phyloP scores from a whole-genome alignment of 2,113 vertebrate genomes.

The Trematocara nigrifrons region DNA sequence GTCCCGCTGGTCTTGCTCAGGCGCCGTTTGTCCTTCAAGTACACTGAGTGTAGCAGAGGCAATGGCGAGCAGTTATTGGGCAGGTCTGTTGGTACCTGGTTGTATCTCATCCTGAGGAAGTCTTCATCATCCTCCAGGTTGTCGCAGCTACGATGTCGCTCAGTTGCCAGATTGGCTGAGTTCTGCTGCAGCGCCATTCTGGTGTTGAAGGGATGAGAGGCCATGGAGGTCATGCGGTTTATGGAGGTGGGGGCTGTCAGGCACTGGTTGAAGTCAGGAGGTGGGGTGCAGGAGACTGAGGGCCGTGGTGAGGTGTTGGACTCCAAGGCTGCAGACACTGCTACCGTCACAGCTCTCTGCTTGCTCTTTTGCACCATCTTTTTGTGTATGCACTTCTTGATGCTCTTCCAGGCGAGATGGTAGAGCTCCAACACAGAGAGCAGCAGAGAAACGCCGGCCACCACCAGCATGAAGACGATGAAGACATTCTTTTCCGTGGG shows the following conservation, averaged over 20 bases:
- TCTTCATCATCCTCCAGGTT: conserved; percentile 67
- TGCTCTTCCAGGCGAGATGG: conserved; percentile 87
- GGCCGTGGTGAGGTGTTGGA: conserved; percentile 35
- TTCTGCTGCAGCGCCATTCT: conserved; percentile 88
- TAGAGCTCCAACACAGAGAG: conserved; percentile 89
- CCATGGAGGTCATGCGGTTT: conserved; percentile 52
- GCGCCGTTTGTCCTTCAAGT: conserved; percentile 80
- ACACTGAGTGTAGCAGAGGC: conserved; percentile 63
- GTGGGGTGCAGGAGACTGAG: conserved; percentile 77
- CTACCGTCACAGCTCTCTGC: not conserved
- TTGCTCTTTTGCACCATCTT: conserved; percentile 25
- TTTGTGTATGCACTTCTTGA: conserved; percentile 47
- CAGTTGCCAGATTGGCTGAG: conserved; percentile 83
- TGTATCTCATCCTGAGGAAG: conserved; percentile 79
- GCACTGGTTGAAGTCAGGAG: conserved; percentile 88
- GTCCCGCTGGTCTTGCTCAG: conserved; percentile 84
- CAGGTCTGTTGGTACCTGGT: conserved; percentile 56
- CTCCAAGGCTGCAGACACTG: conserved; percentile 38
- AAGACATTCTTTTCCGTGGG: conserved; percentile 98
- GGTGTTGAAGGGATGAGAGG: conserved; percentile 83
- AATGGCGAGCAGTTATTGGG: conserved; percentile 53
- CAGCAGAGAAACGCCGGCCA: conserved; percentile 85
- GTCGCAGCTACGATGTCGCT: conserved; percentile 76
- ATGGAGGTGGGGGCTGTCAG: conserved; percentile 51
- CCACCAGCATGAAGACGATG: conserved; percentile 94